Evolutionary conservation across 2,888 invertebrate genomes (phyloP).

Genomic region (Pandemis heparana): DNA sequence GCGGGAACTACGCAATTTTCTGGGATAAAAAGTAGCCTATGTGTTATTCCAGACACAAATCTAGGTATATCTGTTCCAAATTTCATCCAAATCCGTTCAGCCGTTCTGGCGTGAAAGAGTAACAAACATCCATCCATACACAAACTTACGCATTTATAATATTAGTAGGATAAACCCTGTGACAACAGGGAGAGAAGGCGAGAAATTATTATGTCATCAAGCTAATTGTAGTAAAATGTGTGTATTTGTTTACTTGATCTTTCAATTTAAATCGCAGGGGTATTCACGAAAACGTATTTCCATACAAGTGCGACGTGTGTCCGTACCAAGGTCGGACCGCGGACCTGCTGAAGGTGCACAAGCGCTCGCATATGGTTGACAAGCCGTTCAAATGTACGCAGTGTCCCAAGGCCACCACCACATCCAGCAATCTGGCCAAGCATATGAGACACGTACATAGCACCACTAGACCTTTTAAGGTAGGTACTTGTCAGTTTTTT

Average conservation of each 20-base stretch:
- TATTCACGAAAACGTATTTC: conserved; percentile 74
- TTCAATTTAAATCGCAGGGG: conserved; percentile 53
- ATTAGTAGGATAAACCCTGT: too few relatives aligned
- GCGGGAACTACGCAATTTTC: too few relatives aligned
- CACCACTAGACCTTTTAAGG: conserved; percentile 74
- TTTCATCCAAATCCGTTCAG: too few relatives aligned
- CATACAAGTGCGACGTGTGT: conserved; percentile 76
- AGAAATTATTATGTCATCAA: too few relatives aligned
- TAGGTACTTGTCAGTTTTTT: conserved; percentile 46
- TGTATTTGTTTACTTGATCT: background rate
- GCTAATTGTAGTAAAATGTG: background rate
- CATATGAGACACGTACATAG: conserved; percentile 78
- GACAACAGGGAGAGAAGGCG: too few relatives aligned
- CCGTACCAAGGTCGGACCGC: conserved; percentile 76
- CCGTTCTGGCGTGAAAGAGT: too few relatives aligned
- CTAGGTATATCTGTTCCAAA: too few relatives aligned
- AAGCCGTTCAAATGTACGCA: conserved; percentile 77
- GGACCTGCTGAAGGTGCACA: conserved; percentile 76
- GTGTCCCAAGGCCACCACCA: conserved; percentile 74
- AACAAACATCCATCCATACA: too few relatives aligned
- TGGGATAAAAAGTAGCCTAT: too few relatives aligned
- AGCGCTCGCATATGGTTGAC: conserved; percentile 70
- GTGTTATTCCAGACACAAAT: too few relatives aligned
- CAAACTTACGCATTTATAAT: too few relatives aligned
- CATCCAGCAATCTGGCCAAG: conserved; percentile 76